Evolutionary conservation across 2,888 invertebrate species (phyloP).

Genomic region (Cosmopolites sordidus): DNA sequence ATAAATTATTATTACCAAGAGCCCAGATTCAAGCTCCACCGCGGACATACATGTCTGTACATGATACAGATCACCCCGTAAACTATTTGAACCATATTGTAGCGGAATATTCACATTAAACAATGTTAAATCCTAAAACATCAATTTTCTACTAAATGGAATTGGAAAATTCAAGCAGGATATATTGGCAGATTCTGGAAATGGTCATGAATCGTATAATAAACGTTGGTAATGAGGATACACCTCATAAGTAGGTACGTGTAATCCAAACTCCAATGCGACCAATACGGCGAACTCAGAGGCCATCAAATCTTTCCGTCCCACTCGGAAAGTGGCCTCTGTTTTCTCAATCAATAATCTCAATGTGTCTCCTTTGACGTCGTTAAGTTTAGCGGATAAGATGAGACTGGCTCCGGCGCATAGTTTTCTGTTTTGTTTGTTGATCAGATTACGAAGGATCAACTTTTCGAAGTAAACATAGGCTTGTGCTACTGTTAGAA

Average conservation of each 20-base stretch:
- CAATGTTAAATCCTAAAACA: slow-evolving; percentile 14
- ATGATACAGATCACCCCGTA: no score
- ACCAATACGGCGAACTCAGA: slow-evolving; percentile 94
- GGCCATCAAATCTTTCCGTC: slow-evolving; percentile 82
- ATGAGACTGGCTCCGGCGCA: slow-evolving; percentile 94
- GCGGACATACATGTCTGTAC: no score
- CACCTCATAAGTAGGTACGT: slow-evolving; percentile 86
- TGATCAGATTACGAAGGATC: slow-evolving; percentile 85
- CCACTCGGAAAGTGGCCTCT: slow-evolving; percentile 84
- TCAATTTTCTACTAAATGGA: slow-evolving; percentile 14
- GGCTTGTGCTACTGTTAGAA: slow-evolving; percentile 90
- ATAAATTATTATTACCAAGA: no score
- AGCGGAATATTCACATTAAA: no score
- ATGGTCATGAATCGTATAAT: slow-evolving; percentile 69
- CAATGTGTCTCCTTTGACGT: slow-evolving; percentile 86
- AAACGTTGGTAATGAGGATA: slow-evolving; percentile 93
- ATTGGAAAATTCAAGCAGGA: slow-evolving; percentile 19
- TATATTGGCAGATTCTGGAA: slow-evolving; percentile 4
- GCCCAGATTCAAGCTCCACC: no score
- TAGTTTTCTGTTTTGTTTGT: slow-evolving; percentile 91
- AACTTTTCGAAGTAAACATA: slow-evolving; percentile 98
- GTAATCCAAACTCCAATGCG: slow-evolving; percentile 90
- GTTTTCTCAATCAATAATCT: slow-evolving; percentile 89
- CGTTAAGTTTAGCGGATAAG: slow-evolving; percentile 93
- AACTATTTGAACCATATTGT: no score